A percentile compares a stretch with the other conserved stretches of the same genome.
Evolutionary conservation across 2,797 vertebrate genomes (phyloP).

Genomic region (Rhinatrema bivittatum): DNA sequence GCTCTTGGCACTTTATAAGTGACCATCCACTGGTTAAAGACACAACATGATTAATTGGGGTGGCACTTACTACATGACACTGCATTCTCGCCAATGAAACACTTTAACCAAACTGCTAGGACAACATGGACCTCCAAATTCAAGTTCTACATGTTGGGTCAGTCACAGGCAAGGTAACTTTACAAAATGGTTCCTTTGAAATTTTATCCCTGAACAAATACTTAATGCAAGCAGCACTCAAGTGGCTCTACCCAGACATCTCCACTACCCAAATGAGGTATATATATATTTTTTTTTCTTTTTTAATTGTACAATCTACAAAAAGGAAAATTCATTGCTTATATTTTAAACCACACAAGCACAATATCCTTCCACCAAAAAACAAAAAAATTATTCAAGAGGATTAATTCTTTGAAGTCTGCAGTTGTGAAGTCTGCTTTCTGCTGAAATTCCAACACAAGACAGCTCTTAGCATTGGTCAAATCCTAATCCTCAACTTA

Average conservation of each 20-base stretch:
- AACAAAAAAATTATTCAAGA: conserved; percentile 37
- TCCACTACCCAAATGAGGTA: conserved; percentile 67
- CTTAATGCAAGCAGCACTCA: conserved; percentile 55
- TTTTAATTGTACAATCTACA: no score
- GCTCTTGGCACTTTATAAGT: conserved; percentile 30
- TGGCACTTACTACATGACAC: not conserved
- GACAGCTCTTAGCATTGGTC: no score
- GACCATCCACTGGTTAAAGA: conserved; percentile 18
- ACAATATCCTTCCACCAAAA: no score
- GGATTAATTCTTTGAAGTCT: conserved; percentile 53
- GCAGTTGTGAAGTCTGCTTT: conserved; percentile 42
- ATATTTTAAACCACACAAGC: no score
- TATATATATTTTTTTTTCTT: no score
- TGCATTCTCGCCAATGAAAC: conserved; percentile 29
- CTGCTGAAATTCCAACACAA: no score
- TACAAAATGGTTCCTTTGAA: conserved; percentile 39
- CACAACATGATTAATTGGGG: no score
- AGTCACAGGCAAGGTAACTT: conserved; percentile 32
- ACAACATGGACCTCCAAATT: no score
- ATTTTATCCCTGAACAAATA: conserved; percentile 60
- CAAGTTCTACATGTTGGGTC: conserved; percentile 36
- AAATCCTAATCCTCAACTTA: no score
- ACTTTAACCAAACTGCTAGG: no score
- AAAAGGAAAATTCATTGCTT: conserved; percentile 16
- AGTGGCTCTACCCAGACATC: conserved; percentile 54